These are phyloP conservation scores for Oncorhynchus kisutch DNA, from an alignment of 2,113 vertebrate genomes.

Conservation along the genomic window DNA sequence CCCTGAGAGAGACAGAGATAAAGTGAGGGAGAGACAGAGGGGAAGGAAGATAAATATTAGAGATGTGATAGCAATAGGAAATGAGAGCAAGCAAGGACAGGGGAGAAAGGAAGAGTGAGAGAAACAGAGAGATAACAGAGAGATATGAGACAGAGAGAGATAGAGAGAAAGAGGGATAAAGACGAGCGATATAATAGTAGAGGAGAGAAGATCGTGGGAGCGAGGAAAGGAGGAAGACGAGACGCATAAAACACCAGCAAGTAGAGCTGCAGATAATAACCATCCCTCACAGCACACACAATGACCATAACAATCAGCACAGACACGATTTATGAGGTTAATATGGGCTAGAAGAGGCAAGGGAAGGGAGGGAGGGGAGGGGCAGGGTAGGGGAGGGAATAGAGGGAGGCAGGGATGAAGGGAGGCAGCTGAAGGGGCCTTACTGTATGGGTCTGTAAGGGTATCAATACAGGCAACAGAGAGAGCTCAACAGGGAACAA, in stretches of 20 bases:
- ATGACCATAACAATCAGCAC: constrained; percentile 77
- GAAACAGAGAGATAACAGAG: background rate
- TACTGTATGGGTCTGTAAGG: constrained; percentile 27
- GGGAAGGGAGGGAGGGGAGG: constrained; percentile 4
- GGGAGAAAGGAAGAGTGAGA: background rate
- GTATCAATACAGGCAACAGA: constrained; percentile 36
- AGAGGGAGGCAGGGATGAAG: no score
- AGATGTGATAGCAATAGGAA: no score
- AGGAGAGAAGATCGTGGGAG: background rate
- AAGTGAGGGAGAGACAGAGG: constrained; percentile 1
- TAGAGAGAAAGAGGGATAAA: constrained; percentile 14
- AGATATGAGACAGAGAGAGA: constrained; percentile 11
- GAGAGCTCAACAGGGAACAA: background rate
- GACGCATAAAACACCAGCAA: constrained; percentile 70
- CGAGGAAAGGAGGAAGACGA: constrained; percentile 36
- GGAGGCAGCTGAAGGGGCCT: no score
- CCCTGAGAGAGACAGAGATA: constrained; percentile 71
- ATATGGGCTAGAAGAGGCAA: constrained; percentile 59
- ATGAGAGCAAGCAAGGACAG: no score
- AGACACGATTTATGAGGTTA: constrained; percentile 74
- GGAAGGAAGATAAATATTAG: no score
- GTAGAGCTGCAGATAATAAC: constrained; percentile 72
- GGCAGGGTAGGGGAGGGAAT: constrained; percentile 21
- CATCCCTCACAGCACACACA: constrained; percentile 76
- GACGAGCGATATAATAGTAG: background rate